A percentile compares a stretch with the other conserved stretches of the same genome.
Conservation (phyloP, 2,113 vertebrate species). For the Sturnira hondurensis region DNA sequence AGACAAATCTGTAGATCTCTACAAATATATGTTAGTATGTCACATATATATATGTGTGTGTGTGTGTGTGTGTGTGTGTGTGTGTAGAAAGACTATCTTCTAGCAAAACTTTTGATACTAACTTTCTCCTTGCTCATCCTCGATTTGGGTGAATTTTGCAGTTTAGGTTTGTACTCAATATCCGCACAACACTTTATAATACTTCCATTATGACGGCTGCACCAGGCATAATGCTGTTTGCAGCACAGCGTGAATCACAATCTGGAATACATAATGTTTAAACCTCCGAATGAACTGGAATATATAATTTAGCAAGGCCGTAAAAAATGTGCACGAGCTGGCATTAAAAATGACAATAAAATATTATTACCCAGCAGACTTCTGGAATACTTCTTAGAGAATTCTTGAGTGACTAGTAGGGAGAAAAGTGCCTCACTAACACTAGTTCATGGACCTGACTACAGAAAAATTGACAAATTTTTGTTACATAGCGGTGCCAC, state of each 20-base stretch:
- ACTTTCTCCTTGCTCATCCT: not conserved
- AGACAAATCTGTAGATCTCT: not conserved
- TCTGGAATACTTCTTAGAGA: slow-evolving; percentile 23
- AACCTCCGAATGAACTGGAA: slow-evolving; percentile 68
- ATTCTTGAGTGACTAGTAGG: slow-evolving; percentile 13
- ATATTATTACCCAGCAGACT: slow-evolving; percentile 50
- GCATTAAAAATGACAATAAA: slow-evolving; percentile 74
- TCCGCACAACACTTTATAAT: slow-evolving; percentile 42
- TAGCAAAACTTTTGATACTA: not conserved
- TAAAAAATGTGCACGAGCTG: slow-evolving; percentile 67
- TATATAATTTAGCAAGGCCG: slow-evolving; percentile 56
- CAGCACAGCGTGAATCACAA: slow-evolving; percentile 11
- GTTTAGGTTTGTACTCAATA: slow-evolving; percentile 31
- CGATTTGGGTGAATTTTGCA: not conserved
- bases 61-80: too few species aligned
- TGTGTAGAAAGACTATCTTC: not conserved
- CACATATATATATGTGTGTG: not conserved
- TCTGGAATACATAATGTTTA: slow-evolving; percentile 64
- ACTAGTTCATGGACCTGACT: slow-evolving; percentile 59
- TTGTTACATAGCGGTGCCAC: not conserved
- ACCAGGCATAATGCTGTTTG: slow-evolving; percentile 20
- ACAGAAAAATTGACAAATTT: not conserved
- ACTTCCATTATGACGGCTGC: slow-evolving; percentile 45
- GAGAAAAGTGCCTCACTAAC: not conserved
- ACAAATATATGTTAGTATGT: not conserved